A percentile compares a stretch with the other conserved stretches of the same genome.
phyloP scores from a whole-genome alignment of 1,140 invertebrate genomes.

The Marisa cornuarietis region DNA sequence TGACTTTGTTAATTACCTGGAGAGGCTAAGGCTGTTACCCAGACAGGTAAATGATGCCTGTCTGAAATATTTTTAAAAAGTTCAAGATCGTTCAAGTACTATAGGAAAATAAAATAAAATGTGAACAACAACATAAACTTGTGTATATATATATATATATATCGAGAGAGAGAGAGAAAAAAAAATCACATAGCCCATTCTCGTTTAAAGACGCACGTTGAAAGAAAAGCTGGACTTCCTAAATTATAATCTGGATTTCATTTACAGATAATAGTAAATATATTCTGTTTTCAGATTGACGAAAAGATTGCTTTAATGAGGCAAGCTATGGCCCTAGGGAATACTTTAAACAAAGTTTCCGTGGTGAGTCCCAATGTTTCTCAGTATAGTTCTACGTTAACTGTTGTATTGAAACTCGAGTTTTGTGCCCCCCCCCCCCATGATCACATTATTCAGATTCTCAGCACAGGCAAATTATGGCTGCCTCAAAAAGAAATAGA shows the following conservation, averaged over 20 bases:
- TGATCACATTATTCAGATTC: background rate
- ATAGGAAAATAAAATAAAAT: too few relatives aligned
- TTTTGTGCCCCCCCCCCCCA: too few relatives aligned
- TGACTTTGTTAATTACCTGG: slow-evolving; percentile 45
- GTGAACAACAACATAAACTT: too few relatives aligned
- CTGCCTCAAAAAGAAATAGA: background rate
- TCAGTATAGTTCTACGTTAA: background rate
- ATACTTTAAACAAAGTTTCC: slow-evolving; percentile 39
- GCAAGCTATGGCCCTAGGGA: slow-evolving; percentile 26
- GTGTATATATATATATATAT: too few relatives aligned
- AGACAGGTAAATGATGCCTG: slow-evolving; percentile 30
- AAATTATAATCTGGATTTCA: too few relatives aligned
- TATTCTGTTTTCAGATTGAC: slow-evolving; percentile 36
- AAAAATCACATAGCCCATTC: too few relatives aligned
- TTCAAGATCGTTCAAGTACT: too few relatives aligned
- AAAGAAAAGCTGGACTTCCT: too few relatives aligned
- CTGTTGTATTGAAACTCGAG: background rate
- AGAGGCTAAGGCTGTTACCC: slow-evolving; percentile 33
- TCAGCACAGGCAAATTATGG: background rate
- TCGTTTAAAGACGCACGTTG: too few relatives aligned
- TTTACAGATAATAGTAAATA: too few relatives aligned
- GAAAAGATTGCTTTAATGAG: slow-evolving; percentile 35
- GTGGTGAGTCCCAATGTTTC: slow-evolving; percentile 33
- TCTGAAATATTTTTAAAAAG: too few relatives aligned
- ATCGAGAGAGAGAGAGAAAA: too few relatives aligned